Conservation (phyloP, 2,797 vertebrate species). For the Stomatorhinus walkeri region DNA sequence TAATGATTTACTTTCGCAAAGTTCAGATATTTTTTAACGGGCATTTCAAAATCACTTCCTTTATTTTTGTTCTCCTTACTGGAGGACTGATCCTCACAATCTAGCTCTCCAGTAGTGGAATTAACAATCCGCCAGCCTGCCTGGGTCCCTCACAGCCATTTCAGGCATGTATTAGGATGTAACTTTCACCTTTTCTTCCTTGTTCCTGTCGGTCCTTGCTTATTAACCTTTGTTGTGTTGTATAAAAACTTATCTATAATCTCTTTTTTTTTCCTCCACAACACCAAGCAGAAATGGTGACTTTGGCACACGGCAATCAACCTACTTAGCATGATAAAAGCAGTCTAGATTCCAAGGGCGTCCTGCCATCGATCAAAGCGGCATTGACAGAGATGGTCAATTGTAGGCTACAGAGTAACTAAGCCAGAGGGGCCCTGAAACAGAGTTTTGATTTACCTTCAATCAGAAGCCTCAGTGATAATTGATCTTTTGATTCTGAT, state of each 20-base stretch:
- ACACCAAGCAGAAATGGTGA: not conserved
- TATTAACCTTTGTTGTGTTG: not conserved
- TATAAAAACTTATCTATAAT: not conserved
- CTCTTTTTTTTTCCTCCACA: not conserved
- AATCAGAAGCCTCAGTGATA: constrained; percentile 15
- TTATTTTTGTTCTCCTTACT: not conserved
- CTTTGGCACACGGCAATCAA: not conserved
- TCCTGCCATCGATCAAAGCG: constrained; percentile 11
- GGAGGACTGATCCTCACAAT: not conserved
- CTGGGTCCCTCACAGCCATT: not conserved
- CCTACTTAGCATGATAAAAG: not conserved
- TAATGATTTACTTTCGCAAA: not conserved
- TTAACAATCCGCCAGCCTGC: not conserved
- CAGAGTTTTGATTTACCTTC: constrained; percentile 16
- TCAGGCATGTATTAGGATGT: not conserved
- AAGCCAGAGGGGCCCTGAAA: constrained; percentile 14
- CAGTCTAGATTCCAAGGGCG: constrained; percentile 17
- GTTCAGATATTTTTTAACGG: not conserved
- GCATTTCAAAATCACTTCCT: constrained; percentile 7
- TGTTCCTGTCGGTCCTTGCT: not conserved
- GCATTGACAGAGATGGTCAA: constrained; percentile 20
- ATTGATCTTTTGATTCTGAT: constrained; percentile 21
- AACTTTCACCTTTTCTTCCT: not conserved
- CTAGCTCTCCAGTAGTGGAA: not conserved
- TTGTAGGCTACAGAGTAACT: constrained; percentile 19